These are phyloP conservation scores for Spizella passerina DNA, from an alignment of 2,797 vertebrate genomes.

Conservation along the genomic window DNA sequence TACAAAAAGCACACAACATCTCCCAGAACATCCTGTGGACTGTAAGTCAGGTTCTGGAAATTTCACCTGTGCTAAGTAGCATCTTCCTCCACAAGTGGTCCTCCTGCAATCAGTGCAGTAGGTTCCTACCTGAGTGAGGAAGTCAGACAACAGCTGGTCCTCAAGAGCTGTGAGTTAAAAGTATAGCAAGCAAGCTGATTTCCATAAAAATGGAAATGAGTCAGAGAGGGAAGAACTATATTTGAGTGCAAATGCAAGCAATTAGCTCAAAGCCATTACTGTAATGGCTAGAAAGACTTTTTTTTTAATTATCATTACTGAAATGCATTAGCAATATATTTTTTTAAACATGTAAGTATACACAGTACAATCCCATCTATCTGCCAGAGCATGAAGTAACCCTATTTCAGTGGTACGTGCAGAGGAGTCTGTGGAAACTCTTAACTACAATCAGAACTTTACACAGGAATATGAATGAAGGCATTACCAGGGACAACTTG, in stretches of 20 bases:
- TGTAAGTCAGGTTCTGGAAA: not conserved
- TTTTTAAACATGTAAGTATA: slow-evolving; percentile 43
- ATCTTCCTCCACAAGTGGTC: not conserved
- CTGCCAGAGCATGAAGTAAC: slow-evolving; percentile 1
- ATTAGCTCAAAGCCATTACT: slow-evolving; percentile 62
- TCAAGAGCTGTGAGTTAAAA: not conserved
- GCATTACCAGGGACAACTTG: not conserved
- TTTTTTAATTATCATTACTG: not conserved
- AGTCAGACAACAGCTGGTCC: slow-evolving; percentile 32
- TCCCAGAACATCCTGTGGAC: not conserved
- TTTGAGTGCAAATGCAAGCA: slow-evolving; percentile 48
- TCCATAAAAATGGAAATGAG: slow-evolving; percentile 63
- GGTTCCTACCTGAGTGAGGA: not conserved
- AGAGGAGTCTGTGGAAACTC: not conserved
- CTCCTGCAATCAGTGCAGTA: not conserved
- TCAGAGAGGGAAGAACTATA: slow-evolving; percentile 9
- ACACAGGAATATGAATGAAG: not conserved
- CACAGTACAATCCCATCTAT: slow-evolving; percentile 9
- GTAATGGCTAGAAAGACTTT: slow-evolving; percentile 39
- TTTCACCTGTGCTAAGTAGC: not conserved
- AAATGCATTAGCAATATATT: slow-evolving; percentile 46
- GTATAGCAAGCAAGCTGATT: slow-evolving; percentile 37
- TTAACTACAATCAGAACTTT: not conserved
- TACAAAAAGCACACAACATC: not conserved
- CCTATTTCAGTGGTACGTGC: not conserved